Evolutionary conservation across 2,113 vertebrate species (phyloP), one percentile per base, ranked within the genome.

Genomic region (Ardeotis arabs): DNA sequence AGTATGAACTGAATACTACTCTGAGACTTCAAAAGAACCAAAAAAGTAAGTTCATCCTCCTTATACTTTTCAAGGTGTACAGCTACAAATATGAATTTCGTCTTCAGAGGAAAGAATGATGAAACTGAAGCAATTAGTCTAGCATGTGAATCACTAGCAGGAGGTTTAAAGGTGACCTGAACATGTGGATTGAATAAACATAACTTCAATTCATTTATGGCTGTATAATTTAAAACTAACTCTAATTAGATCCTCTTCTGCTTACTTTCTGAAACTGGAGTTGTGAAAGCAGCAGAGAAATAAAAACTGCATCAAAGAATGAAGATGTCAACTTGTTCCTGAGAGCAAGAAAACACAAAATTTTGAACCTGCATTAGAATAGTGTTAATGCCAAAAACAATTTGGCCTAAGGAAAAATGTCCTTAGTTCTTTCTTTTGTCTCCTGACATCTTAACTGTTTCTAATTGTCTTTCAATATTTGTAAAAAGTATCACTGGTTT

Each of bases 161-260:
- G 77, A 94, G 89, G 41, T 82, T 93, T 95, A 93, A 94, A 95
- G 90, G 90, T 94, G 90, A 95, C 90, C 72, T 80, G 59, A 83
- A 94, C 68, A 52, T 59, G 70, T 83, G 93, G 93, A 90, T 86
- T 96, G 81, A 88, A 80, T 93, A 93, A 95, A 95, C 84, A 74
- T 84, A 78, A 52, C 82, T 53, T 58, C 81, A 72, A 95, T 91
- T 96, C 50, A 66, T 85, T 95, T 91, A 83, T 31, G 50, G 28
- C 31, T 87, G 66, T 91, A n/a, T 94, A 92, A 84, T 87, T 91
- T 87, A 50, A 93, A 96, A 56, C 29, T 25, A 81, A 56, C 67
- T 91, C 55, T 93, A 91, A 91, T 84, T 87, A 92, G 81, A 89
- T 96, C 84, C 77, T 96, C 45, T 77, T 95, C 75, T 95, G 63